Conservation (phyloP, 2,797 vertebrate species). For the Nothura maculosa region DNA sequence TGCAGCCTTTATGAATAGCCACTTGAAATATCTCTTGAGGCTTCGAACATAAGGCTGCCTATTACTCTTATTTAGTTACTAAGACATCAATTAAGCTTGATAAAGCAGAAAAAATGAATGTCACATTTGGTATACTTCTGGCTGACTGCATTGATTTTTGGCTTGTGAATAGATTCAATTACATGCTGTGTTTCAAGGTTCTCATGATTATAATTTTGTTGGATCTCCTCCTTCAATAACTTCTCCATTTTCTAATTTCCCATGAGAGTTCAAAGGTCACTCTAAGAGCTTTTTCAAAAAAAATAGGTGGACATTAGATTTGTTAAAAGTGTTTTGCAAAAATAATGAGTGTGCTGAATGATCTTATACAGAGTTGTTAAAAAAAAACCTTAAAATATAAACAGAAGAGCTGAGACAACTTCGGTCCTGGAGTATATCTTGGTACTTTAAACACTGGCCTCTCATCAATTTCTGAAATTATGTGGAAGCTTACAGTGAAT, state of each 20-base stretch:
- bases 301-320: conserved; percentile 36
- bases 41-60: conserved; percentile 54
- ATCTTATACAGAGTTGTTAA: conserved; percentile 12
- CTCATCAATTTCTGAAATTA: neutral
- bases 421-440: neutral
- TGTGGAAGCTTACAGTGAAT: neutral
- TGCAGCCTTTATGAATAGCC: conserved; percentile 52
- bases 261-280: conserved; percentile 62
- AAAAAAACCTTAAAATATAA: conserved; percentile 28
- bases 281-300: conserved; percentile 58
- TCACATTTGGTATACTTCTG: conserved; percentile 81
- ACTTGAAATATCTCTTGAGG: conserved; percentile 64
- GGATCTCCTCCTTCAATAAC: conserved; percentile 68
- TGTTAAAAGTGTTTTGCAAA: conserved; percentile 62
- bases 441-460: conserved; percentile 23
- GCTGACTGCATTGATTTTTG: conserved; percentile 80
- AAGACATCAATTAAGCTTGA: conserved; percentile 77
- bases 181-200: conserved; percentile 69
- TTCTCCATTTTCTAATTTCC: conserved; percentile 76
- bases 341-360: conserved; percentile 61
- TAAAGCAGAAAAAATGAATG: conserved; percentile 78
- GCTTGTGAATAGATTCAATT: conserved; percentile 79
- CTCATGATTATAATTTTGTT: conserved; percentile 73
- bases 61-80: conserved; percentile 73
- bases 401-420: neutral